Evolutionary conservation across 1,140 invertebrate species (phyloP), one percentile per base, ranked within the genome.

Genomic region (Meloidogyne floridensis): DNA sequence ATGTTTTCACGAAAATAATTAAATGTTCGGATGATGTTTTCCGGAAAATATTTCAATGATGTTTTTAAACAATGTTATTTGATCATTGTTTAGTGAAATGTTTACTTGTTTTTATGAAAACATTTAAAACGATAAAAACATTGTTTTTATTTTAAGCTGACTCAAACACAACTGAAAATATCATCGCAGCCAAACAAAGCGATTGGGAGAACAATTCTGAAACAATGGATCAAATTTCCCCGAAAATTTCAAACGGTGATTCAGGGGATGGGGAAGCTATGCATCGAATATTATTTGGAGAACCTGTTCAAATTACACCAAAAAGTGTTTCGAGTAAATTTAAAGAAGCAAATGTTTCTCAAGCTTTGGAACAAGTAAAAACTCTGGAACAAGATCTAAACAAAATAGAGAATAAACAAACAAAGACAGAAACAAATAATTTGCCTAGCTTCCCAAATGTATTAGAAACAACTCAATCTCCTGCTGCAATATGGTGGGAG

Each of bases 281-380:
- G 77, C 77, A 79, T 72, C 65, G 65, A 65, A 79, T 79, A 32
- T 69, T 79, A 72, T 79, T 79, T 71, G 77, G 77, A 15, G 77
- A 79, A 18, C 77, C 77, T 6, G 4, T 43, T 3, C 32, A 54
- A 59, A 15, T 54, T n/a, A 47, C 47, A 59, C 20, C 75, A 2
- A 59, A 75, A 75, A 76, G 4, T 69, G 43, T 65, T 42, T 15
- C 32, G 8, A 77, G n/a, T 13, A 18, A 32, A 18, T n/a, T 42
- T 32, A 20, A 18, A 56, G 7, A 8, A 15, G 15, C 32, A 53
- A 20, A 75, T 51, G 51, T 13, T 18, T n/a, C 75, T 10, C 8
- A 54, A 54, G 53, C 8, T 54, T 10, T 54, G 32, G 32, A 32
- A 32, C 32, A 53, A 53, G 9, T 53, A 53, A 53, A 8, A 53